phyloP scores from a whole-genome alignment of 2,113 vertebrate species.

The Pogona vitticeps region DNA sequence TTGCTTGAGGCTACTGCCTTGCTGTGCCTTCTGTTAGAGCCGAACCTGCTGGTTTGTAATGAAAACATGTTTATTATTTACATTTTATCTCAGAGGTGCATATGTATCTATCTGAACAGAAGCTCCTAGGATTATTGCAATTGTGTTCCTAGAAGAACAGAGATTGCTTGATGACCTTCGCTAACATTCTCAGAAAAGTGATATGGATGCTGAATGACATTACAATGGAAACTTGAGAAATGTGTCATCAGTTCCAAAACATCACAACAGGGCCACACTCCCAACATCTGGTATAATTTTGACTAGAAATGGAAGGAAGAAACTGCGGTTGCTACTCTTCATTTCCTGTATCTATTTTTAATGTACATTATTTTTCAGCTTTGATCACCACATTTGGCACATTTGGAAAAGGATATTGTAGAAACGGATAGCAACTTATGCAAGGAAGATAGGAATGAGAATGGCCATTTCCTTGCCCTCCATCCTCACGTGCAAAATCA shows the following conservation, averaged over 20 bases:
- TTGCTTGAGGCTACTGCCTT: no score
- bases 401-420: no score
- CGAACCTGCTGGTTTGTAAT: not conserved
- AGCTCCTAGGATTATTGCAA: not conserved
- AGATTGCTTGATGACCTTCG: not conserved
- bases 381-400: no score
- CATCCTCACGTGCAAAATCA: no score
- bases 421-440: no score
- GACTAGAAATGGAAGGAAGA: not conserved
- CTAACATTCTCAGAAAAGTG: not conserved
- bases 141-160: not conserved
- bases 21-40: no score
- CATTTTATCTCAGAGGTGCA: not conserved
- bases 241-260: no score
- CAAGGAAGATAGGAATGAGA: no score
- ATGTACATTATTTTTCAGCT: no score
- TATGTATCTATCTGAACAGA: not conserved
- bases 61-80: not conserved
- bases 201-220: not conserved
- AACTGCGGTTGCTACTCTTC: no score
- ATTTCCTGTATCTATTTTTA: not conserved
- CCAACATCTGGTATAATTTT: not conserved
- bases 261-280: not conserved
- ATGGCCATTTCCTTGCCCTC: no score
- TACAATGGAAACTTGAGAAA: not conserved